Base-by-base conservation (phyloP, 2,888 invertebrate genomes). In the Villa cingulata region DNA sequence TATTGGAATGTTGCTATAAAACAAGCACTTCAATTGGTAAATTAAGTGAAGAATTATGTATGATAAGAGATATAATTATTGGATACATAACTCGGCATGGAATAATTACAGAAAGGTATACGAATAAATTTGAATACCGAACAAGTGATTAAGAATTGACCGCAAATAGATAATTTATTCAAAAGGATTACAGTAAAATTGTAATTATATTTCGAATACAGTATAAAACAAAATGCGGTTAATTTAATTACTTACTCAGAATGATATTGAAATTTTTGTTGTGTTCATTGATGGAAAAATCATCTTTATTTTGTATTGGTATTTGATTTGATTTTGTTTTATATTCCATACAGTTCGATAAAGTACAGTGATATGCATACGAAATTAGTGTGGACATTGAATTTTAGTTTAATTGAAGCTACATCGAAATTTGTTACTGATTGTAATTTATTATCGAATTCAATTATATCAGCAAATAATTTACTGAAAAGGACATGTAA, bases 391-490 rank as follows among this genome's bases (percentile, higher is more conserved):
- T 86, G 86, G 84, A 76, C 83, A 27, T 66, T 84, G 43, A 78
- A 81, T 43, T 86, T 86, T 66, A 84, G 81, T 65, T 68, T 87
- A 50, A 72, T 86, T 57, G 86, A 87, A 66, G 78, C 80, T 61
- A 71, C 81, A 34, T 77, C 80, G 53, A 81, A 83, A 59, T 71
- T 73, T 46, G 76, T 76, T 53, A 69, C 75, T 45, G 78, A 77
- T 53, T 68, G 73, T 40, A 74, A 76, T 65, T 70, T 76, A 58
- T 68, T 75, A 47, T 70, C 73, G 18, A 74, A 72, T 47, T 73
- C 77, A 40, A 66, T 81, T 53, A 75, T 77, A 58, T 65, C 74
- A 41, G 77, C 77, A 27, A 72, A 76, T 56, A 70, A 70, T 49
- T 63, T 75, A 52, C 65, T 74, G 37, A 68, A 70, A 51, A 60